Conservation (phyloP, 2,797 vertebrate genomes). For the Streptopelia turtur region DNA sequence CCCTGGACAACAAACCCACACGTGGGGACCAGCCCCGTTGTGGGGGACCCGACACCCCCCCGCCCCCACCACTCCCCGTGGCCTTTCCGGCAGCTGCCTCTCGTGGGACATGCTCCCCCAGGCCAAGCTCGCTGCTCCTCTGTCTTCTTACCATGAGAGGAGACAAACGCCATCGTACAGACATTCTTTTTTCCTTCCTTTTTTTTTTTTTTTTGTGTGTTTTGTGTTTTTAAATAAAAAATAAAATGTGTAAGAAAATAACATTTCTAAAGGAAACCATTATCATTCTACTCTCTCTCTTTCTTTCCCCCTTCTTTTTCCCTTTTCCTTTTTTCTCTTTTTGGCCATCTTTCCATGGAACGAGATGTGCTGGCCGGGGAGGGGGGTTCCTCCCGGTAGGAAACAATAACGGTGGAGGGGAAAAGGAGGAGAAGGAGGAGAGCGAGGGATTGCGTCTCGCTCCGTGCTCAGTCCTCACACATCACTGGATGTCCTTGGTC, state of each 20-base stretch:
- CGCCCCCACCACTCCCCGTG: background rate
- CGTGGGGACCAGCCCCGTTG: background rate
- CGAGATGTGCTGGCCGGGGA: slow-evolving; percentile 27
- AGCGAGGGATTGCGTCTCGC: background rate
- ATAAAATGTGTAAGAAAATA: slow-evolving; percentile 63
- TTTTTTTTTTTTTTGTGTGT: background rate
- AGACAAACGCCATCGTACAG: background rate
- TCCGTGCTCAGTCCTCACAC: slow-evolving; percentile 78
- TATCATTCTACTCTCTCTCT: slow-evolving; percentile 22
- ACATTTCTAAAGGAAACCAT: slow-evolving; percentile 52
- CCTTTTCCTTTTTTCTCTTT: background rate
- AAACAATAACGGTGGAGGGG: background rate
- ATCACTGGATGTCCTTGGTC: slow-evolving; percentile 90
- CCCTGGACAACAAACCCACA: background rate
- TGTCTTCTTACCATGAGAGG: background rate
- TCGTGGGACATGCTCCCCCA: background rate
- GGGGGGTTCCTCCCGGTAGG: background rate
- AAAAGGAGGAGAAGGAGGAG: background rate
- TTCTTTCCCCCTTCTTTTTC: background rate
- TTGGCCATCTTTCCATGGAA: slow-evolving; percentile 24
- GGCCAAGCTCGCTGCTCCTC: background rate
- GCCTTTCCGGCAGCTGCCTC: background rate
- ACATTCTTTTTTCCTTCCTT: background rate
- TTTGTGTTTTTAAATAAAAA: slow-evolving; percentile 68
- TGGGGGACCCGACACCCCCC: background rate